These are phyloP conservation scores for Lepus townsendii DNA, from an alignment of 2,797 vertebrate genomes.

Conservation along the genomic window DNA sequence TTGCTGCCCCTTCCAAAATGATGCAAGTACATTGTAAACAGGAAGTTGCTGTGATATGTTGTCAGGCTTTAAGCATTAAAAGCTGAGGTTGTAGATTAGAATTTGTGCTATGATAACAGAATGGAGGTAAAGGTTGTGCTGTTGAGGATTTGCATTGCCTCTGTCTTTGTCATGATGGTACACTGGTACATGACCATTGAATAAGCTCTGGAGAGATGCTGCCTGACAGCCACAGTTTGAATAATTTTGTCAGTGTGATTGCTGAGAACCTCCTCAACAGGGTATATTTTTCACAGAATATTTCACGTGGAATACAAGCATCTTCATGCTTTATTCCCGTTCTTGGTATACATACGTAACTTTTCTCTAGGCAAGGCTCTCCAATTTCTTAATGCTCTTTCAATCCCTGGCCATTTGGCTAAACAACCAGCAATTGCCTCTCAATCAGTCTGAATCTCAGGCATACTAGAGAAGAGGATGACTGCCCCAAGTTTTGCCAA, in stretches of 20 bases:
- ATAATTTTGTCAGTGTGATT: neutral
- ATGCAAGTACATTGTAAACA: neutral
- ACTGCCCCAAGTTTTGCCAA: neutral
- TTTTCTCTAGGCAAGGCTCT: neutral
- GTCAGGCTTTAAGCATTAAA: neutral
- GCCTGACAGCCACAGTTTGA: neutral
- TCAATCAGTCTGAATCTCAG: neutral
- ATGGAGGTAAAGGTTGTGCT: neutral
- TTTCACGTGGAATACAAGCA: neutral
- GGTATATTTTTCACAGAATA: neutral
- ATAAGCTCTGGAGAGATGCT: neutral
- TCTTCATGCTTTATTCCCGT: neutral
- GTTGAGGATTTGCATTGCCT: neutral
- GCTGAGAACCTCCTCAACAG: neutral
- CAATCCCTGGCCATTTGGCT: neutral
- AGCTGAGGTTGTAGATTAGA: neutral
- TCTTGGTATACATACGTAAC: neutral
- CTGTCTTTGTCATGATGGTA: neutral
- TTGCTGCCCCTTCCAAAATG: neutral
- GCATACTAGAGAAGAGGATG: neutral
- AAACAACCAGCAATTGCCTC: neutral
- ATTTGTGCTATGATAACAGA: neutral
- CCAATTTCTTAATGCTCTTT: neutral
- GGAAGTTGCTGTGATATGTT: neutral
- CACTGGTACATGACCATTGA: neutral